Base-by-base conservation (phyloP, 2,113 vertebrate genomes). In the Corydoras maculifer region DNA sequence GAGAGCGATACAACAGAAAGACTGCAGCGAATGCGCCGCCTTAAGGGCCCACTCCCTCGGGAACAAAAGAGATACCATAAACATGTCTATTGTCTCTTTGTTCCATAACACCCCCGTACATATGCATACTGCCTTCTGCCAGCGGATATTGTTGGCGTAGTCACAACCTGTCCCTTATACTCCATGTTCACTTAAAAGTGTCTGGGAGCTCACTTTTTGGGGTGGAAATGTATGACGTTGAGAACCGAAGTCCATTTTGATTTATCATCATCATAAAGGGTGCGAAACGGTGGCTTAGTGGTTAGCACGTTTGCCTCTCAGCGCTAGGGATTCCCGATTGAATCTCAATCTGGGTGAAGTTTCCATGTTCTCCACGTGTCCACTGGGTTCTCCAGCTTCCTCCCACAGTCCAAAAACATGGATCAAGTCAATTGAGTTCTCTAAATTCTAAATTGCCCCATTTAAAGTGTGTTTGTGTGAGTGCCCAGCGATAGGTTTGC, bases 1-100 rank as follows among this genome's bases (percentile, higher is more conserved):
- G 31, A 60, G 69, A 69, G 50, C 57, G 57, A 9, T 29, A 35
- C 68, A 75, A 77, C 77, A 78, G 15, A 74, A 48, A 72, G 31
- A n/a, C 35, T 14, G 5, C 3, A 2, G 11, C 64, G n/a, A 4
- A 25, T 68, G 18, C 58, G 2, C 48, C 69, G 60, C 31, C 68
- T 18, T 13, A 31, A 62, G 58, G 2, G 30, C 57, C 62, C 18
- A 55, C 76, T 62, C 31, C 50, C 9, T 62, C 32, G 14, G 51
- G 7, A 14, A 25, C 15, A 53, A 43, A 43, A 49, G 9, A 58
- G 49, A 43, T 29, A 49, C 65, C 55, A 48, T 68, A 72, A 76
- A 72, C 53, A 67, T 4, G 12, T 62, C 51, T 29, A 35, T 62
- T 50, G 29, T 66, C 15, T 32, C 25, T 58, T 71, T 76, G 59